Percentiles rank a stretch among this genome's conserved stretches.
Evolutionary conservation across 2,888 invertebrate species (phyloP).

Genomic region (Lasioglossum pauxillum): DNA sequence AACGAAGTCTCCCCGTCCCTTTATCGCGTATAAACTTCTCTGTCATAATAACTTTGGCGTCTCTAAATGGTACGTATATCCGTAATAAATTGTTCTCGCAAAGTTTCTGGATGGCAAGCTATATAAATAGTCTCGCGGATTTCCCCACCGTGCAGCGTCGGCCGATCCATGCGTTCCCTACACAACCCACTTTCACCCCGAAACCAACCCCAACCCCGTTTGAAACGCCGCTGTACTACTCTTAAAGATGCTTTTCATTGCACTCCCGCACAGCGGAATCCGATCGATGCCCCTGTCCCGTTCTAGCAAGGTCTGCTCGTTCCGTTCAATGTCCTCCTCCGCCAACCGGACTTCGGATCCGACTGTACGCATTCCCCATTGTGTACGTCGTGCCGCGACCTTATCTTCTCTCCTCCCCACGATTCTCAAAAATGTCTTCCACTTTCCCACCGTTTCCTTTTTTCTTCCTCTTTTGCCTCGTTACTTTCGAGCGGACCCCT

Average conservation of each 20-base stretch:
- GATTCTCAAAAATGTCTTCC: conserved; percentile 45
- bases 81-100: conserved; percentile 81
- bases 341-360: conserved; percentile 52
- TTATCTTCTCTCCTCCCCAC: conserved; percentile 38
- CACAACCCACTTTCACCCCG: conserved; percentile 39
- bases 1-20: conserved; percentile 55
- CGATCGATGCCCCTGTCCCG: conserved; percentile 72
- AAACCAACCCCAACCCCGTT: conserved; percentile 49
- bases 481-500: conserved; percentile 13
- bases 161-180: conserved; percentile 38
- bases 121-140: conserved; percentile 76
- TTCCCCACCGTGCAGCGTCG: conserved; percentile 38
- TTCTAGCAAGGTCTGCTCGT: conserved; percentile 41
- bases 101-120: conserved; percentile 78
- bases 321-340: conserved; percentile 50
- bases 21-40: conserved; percentile 77
- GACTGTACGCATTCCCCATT: conserved; percentile 54
- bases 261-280: conserved; percentile 66
- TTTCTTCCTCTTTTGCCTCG: neutral
- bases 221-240: conserved; percentile 65
- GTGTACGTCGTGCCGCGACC: conserved; percentile 40
- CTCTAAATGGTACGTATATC: conserved; percentile 80
- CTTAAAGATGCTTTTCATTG: conserved; percentile 76
- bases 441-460: conserved; percentile 1
- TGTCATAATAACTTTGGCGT: conserved; percentile 80